Evolutionary conservation across 92 coral and sea anemone genomes (phyloP), one percentile per base, ranked within the genome.

Genomic region (Diadumene lineata): DNA sequence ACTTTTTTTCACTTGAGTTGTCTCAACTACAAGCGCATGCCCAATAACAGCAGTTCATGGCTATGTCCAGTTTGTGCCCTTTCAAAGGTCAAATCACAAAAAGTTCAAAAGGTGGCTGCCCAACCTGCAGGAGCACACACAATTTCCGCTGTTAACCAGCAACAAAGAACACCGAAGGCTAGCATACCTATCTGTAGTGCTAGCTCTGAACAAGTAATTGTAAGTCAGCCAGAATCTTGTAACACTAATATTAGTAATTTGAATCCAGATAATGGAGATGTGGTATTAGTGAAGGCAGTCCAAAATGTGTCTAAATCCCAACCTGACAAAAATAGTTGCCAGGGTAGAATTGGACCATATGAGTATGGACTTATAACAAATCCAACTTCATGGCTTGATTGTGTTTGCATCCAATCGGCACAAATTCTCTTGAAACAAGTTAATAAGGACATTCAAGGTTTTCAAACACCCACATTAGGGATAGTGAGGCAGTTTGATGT

Each of bases 401-500:
- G 81, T 57, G 75, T 44, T 43, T 65, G 74, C 38, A 60, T 81
- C 43, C 86, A 81, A 76, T 62, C 66, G 23, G 82, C 82, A 43
- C 68, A 65, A 63, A 70, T 64, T 32, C 48, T 72, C 31, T 62
- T 80, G 66, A 70, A 57, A n/a, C 76, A 81, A 65, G 64, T 75
- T 32, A 81, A 81, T 68, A 80, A 64, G 19, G 50, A 43, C 21
- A 74, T 81, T 56, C 29, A 72, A 46, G 80, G 85, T 56, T 80
- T 80, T 58, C 80, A 80, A 64, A 73, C 70, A 73, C 77, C 85
- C 44, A 80, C 85, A n/a, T 70, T 79, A 24, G 79, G 79, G 32
- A 79, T 79, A 22, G 21, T 29, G 23, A 76, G 77, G 30, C 73
- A 77, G 27, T 75, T 82, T 75, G 86, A 82, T 73, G n/a, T n/a